Conservation (phyloP, 2,113 vertebrate genomes). For the Vulpes vulpes region DNA sequence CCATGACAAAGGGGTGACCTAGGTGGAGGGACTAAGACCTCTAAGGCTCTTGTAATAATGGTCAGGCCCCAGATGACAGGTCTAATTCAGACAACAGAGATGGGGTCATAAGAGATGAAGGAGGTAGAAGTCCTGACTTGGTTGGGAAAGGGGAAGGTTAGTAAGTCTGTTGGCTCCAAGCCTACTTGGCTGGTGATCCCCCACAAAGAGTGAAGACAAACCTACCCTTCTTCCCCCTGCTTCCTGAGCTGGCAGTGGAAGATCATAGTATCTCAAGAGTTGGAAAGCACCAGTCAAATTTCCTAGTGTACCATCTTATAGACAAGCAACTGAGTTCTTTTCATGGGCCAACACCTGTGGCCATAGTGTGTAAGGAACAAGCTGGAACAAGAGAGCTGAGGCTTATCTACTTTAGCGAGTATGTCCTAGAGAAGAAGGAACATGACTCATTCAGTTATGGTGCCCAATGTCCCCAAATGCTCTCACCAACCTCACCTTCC, state of each 20-base stretch:
- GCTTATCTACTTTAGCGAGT: not conserved
- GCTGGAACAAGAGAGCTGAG: not conserved
- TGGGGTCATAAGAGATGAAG: not conserved
- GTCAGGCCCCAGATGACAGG: not conserved
- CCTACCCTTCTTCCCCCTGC: not conserved
- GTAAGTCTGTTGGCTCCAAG: not conserved
- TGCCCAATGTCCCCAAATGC: not conserved
- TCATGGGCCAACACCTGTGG: not conserved
- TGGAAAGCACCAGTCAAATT: slow-evolving; percentile 27
- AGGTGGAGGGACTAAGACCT: not conserved
- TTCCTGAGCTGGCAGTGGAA: not conserved
- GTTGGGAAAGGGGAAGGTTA: not conserved
- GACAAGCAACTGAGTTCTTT: not conserved
- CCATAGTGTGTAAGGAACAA: slow-evolving; percentile 42
- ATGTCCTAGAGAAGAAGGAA: not conserved
- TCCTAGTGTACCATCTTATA: not conserved
- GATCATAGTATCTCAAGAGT: not conserved
- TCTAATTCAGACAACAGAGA: not conserved
- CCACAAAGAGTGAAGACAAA: not conserved
- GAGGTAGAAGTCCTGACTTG: not conserved
- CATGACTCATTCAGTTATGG: not conserved
- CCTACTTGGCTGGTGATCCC: not conserved
- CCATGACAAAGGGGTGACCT: not conserved
- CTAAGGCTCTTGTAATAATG: not conserved
- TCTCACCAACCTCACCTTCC: not conserved